Conservation (phyloP, 1,140 invertebrate genomes). For the Eciton burchellii region DNA sequence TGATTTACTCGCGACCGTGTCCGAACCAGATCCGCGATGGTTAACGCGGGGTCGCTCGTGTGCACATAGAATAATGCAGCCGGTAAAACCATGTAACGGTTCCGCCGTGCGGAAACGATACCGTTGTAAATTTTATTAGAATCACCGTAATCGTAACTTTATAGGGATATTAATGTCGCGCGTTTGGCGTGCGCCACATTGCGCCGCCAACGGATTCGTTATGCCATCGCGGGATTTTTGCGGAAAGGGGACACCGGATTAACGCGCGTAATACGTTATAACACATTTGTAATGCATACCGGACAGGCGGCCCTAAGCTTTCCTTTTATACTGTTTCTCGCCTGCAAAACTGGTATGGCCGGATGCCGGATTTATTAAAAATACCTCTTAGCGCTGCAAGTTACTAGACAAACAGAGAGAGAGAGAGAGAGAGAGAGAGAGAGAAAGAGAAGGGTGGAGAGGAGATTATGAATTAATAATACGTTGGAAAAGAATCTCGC, state of each 20-base stretch:
- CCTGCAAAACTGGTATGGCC: not conserved
- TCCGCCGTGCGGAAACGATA: constrained; percentile 36
- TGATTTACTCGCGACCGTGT: constrained; percentile 31
- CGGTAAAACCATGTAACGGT: constrained; percentile 37
- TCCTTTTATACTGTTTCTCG: constrained; percentile 14
- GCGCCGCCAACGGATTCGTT: constrained; percentile 29
- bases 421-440: too few relatives aligned
- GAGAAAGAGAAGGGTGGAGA: not conserved
- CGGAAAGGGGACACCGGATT: constrained; percentile 26
- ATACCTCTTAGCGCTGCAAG: not conserved
- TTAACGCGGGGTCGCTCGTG: constrained; percentile 14
- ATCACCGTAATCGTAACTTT: constrained; percentile 52
- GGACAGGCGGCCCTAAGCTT: not conserved
- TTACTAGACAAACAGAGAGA: not conserved
- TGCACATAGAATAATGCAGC: constrained; percentile 38
- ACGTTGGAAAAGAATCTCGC: not conserved
- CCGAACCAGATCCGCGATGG: constrained; percentile 22
- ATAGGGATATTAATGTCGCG: constrained; percentile 51
- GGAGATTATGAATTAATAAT: not conserved
- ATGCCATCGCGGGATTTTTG: constrained; percentile 25
- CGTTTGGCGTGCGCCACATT: constrained; percentile 36
- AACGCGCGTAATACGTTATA: constrained; percentile 27
- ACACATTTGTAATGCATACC: not conserved
- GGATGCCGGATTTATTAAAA: not conserved
- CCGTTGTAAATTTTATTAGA: constrained; percentile 53